Evolutionary conservation across 2,113 vertebrate species (phyloP).

Genomic region (Oenanthe oenanthe): DNA sequence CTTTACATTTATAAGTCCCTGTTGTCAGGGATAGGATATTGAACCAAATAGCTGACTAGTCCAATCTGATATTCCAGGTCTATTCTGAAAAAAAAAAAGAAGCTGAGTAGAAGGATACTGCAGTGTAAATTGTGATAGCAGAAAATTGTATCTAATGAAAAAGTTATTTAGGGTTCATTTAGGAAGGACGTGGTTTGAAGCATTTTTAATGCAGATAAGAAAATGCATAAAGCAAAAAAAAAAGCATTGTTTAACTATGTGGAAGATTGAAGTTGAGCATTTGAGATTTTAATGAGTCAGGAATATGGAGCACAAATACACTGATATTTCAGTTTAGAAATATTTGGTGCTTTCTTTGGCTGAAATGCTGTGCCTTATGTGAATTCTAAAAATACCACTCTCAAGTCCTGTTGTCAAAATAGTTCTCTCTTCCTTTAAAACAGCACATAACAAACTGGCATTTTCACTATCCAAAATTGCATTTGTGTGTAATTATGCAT

Average conservation of each 20-base stretch:
- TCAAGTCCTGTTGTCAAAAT: neutral
- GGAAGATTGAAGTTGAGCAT: slow-evolving; percentile 40
- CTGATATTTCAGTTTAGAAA: slow-evolving; percentile 23
- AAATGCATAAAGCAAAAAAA: neutral
- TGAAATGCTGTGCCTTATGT: neutral
- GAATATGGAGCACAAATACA: slow-evolving; percentile 18
- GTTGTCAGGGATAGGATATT: neutral
- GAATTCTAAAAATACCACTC: slow-evolving; percentile 51
- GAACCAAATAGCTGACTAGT: neutral
- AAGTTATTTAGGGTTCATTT: slow-evolving; percentile 8
- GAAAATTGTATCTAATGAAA: slow-evolving; percentile 34
- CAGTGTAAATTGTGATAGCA: neutral
- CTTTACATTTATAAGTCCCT: neutral
- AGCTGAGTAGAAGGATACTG: neutral
- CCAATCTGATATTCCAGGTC: neutral
- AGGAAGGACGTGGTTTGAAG: neutral
- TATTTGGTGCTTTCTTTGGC: slow-evolving; percentile 33
- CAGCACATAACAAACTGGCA: neutral
- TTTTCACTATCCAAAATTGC: neutral
- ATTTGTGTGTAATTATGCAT: neutral
- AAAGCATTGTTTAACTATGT: slow-evolving; percentile 28
- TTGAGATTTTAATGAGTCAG: slow-evolving; percentile 51
- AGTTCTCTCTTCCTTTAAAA: slow-evolving; percentile 1
- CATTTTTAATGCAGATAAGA: slow-evolving; percentile 30
- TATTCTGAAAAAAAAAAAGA: neutral